phyloP scores from a whole-genome alignment of 2,888 invertebrate genomes.

The Noctua fimbriata region DNA sequence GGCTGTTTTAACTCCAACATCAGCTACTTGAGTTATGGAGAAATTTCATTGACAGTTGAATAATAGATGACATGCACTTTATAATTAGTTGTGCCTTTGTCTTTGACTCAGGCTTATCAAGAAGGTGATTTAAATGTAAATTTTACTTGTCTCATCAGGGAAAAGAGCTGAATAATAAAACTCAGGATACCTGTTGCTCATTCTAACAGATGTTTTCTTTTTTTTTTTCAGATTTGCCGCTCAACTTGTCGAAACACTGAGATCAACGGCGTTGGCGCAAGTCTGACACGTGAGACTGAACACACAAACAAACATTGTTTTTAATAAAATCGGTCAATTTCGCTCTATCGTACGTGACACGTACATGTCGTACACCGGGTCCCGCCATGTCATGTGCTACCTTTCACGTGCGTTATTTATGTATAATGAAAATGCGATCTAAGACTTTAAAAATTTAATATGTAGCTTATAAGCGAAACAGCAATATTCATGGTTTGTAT shows the following conservation, averaged over 20 bases:
- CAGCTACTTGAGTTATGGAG: neutral
- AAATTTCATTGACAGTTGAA: neutral
- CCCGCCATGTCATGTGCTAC: constrained; percentile 49
- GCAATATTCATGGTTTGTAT: constrained; percentile 67
- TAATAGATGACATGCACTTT: neutral
- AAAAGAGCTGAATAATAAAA: constrained; percentile 12
- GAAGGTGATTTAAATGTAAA: neutral
- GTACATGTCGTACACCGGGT: constrained; percentile 39
- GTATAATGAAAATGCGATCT: constrained; percentile 62
- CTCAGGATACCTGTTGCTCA: neutral
- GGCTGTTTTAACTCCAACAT: neutral
- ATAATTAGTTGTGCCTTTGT: neutral
- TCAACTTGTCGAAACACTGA: constrained; percentile 96
- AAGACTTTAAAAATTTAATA: constrained; percentile 66
- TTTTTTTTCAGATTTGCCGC: constrained; percentile 94
- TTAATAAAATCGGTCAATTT: constrained; percentile 67
- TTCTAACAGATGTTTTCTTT: constrained; percentile 26
- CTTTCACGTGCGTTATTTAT: constrained; percentile 55
- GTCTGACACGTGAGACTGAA: constrained; percentile 80
- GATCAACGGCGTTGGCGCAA: constrained; percentile 73
- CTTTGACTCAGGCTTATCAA: neutral
- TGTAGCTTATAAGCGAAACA: constrained; percentile 68
- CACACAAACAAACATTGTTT: constrained; percentile 76
- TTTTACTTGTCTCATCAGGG: neutral
- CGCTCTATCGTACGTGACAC: constrained; percentile 60